These are phyloP conservation scores for Sminthurides bifidus DNA, from an alignment of 1,140 invertebrate species.

Conservation along the genomic window DNA sequence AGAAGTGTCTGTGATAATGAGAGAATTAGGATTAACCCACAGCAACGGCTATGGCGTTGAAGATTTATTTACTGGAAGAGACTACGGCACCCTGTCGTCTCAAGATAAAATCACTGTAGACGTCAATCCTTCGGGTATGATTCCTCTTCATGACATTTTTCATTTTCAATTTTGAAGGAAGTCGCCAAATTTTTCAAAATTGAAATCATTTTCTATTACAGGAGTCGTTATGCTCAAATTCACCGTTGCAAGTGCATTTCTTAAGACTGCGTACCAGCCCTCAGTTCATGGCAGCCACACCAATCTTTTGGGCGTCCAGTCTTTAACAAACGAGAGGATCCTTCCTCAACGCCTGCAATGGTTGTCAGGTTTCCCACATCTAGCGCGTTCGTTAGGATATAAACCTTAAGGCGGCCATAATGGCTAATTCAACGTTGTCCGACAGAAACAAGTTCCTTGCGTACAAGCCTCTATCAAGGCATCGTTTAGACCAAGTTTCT, in stretches of 20 bases:
- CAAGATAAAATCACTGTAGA: slow-evolving; percentile 81
- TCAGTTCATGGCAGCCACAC: slow-evolving; percentile 14
- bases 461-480: too few species aligned
- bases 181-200: neutral
- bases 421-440: neutral
- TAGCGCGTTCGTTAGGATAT: slow-evolving; percentile 19
- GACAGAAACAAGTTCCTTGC: too few species aligned
- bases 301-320: slow-evolving; percentile 18
- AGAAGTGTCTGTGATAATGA: slow-evolving; percentile 69
- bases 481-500: too few species aligned
- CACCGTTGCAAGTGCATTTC: slow-evolving; percentile 26
- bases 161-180: neutral
- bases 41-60: slow-evolving; percentile 70
- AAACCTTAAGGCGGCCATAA: neutral
- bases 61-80: slow-evolving; percentile 34
- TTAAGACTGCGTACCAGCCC: slow-evolving; percentile 10
- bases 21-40: slow-evolving; percentile 66
- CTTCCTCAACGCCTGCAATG: slow-evolving; percentile 27
- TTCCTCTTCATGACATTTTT: neutral
- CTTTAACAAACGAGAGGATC: slow-evolving; percentile 10
- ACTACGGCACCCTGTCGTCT: slow-evolving; percentile 67
- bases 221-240: slow-evolving; percentile 31
- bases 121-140: slow-evolving; percentile 75
- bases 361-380: slow-evolving; percentile 20
- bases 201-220: slow-evolving; percentile 1